Evolutionary conservation across 2,888 invertebrate species (phyloP).

Genomic region (Agrotis exclamationis): DNA sequence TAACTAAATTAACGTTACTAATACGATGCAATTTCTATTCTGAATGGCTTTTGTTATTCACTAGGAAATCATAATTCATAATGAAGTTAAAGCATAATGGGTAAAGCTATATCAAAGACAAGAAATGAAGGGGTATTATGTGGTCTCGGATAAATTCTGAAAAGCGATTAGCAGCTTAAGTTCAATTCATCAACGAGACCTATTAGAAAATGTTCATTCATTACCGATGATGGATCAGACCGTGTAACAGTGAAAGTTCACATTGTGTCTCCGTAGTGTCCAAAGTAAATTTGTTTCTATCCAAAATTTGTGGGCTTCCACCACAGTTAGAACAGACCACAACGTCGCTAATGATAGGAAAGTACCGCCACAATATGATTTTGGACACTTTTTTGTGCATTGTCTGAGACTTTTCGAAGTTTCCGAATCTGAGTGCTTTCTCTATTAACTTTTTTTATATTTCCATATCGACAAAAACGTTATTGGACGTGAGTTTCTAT

Average conservation of each 20-base stretch:
- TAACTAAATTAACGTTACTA: conserved; percentile 33
- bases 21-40: conserved; percentile 47
- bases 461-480: conserved; percentile 51
- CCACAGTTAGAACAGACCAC: conserved; percentile 78
- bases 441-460: conserved; percentile 59
- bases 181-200: conserved; percentile 71
- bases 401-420: conserved; percentile 69
- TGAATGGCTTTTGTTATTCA: conserved; percentile 45
- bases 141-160: conserved; percentile 41
- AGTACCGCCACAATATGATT: conserved; percentile 77
- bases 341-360: conserved; percentile 86
- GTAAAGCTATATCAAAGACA: conserved; percentile 31
- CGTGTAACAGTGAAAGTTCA: conserved; percentile 84
- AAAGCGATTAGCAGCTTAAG: conserved; percentile 73
- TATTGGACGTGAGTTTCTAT: conserved; percentile 50
- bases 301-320: conserved; percentile 76
- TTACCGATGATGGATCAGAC: conserved; percentile 78
- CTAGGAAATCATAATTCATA: conserved; percentile 37
- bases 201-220: conserved; percentile 80
- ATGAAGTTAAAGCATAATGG: conserved; percentile 48
- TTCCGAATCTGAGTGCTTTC: conserved; percentile 62
- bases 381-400: conserved; percentile 73
- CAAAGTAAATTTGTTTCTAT: conserved; percentile 79
- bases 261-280: conserved; percentile 74
- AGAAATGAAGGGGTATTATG: conserved; percentile 51